Conservation (phyloP, 92 coral and sea anemone genomes). For the Isaurus tuberculatus region DNA sequence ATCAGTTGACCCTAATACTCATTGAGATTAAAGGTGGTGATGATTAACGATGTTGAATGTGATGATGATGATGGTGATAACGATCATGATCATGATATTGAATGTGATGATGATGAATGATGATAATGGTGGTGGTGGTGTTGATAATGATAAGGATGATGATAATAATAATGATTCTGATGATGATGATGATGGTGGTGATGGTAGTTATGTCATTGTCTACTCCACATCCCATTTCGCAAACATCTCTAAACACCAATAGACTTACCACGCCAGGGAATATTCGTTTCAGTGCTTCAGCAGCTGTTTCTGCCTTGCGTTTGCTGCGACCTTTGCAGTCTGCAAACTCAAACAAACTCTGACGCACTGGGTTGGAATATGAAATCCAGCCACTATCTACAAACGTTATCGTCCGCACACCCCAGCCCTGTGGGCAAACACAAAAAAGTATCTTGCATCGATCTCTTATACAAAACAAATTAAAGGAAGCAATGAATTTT, state of each 20-base stretch:
- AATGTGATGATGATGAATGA: background rate
- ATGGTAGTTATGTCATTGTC: too few relatives aligned
- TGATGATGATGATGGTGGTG: background rate
- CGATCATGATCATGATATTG: background rate
- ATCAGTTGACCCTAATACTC: too few relatives aligned
- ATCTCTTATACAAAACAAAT: background rate
- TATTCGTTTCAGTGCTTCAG: conserved; percentile 83
- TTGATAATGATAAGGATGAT: too few relatives aligned
- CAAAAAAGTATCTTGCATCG: too few relatives aligned
- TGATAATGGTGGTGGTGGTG: background rate
- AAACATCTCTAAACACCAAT: background rate
- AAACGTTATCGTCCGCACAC: conserved; percentile 94
- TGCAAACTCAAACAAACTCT: conserved; percentile 93
- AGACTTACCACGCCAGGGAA: conserved; percentile 98
- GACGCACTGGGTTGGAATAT: conserved; percentile 97
- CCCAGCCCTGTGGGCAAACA: conserved; percentile 83
- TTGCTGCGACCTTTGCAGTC: conserved; percentile 91
- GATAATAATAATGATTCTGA: too few relatives aligned
- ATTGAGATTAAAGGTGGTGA: background rate
- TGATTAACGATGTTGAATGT: background rate
- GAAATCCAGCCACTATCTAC: conserved; percentile 90
- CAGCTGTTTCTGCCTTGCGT: conserved; percentile 94
- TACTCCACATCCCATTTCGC: background rate
- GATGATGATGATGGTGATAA: background rate
- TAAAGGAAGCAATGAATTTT: background rate